Conservation (phyloP, 2,797 vertebrate genomes). For the Phataginus tricuspis region DNA sequence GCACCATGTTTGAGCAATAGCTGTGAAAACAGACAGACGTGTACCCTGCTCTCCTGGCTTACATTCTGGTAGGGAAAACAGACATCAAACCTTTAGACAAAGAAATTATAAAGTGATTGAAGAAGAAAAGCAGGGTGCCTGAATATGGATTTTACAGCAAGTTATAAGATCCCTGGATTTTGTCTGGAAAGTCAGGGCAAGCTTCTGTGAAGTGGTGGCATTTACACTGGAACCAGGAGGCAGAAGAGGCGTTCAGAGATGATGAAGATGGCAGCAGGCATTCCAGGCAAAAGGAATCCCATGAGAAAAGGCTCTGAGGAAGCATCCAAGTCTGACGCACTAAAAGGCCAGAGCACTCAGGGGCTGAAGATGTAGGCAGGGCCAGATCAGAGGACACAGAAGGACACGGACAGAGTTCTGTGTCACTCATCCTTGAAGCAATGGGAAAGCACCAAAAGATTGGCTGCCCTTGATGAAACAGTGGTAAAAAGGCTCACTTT, state of each 20-base stretch:
- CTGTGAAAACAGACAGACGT: background rate
- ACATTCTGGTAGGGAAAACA: background rate
- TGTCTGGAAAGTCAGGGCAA: background rate
- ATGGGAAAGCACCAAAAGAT: background rate
- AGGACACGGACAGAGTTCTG: background rate
- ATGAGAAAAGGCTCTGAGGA: background rate
- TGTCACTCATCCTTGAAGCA: background rate
- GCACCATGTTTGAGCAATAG: background rate
- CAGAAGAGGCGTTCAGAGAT: background rate
- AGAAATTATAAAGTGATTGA: background rate
- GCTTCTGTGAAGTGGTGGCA: background rate
- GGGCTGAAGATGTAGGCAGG: background rate
- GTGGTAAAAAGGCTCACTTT: background rate
- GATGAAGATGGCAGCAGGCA: background rate
- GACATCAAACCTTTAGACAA: background rate
- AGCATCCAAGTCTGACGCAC: background rate
- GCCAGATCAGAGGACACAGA: background rate
- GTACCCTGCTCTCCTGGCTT: background rate
- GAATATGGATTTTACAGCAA: background rate
- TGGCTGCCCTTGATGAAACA: background rate
- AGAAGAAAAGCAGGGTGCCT: background rate
- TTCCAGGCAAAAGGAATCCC: background rate
- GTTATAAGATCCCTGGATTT: background rate
- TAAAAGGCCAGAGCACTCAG: background rate
- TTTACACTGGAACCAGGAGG: constrained; percentile 16